These are phyloP conservation scores for Antheraea mylitta DNA, from an alignment of 1,140 invertebrate genomes.

Conservation along the genomic window DNA sequence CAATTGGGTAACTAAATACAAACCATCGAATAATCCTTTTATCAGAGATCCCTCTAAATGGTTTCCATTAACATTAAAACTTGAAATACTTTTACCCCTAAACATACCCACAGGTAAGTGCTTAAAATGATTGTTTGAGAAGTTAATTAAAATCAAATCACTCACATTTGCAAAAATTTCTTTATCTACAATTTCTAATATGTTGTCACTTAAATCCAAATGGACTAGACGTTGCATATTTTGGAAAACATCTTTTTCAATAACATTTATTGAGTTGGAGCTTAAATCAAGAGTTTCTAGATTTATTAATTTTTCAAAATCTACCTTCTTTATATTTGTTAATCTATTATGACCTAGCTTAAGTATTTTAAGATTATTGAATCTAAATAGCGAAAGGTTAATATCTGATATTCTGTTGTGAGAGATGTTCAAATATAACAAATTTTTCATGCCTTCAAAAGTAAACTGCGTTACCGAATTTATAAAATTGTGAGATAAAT, in stretches of 20 bases:
- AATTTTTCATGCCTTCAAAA: conserved; percentile 41
- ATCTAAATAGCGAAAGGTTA: conserved; percentile 41
- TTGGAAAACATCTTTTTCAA: conserved; percentile 37
- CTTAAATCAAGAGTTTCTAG: conserved; percentile 37
- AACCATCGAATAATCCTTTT: conserved; percentile 46
- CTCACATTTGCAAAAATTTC: conserved; percentile 30
- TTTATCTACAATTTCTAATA: conserved; percentile 32
- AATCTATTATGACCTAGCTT: conserved; percentile 43
- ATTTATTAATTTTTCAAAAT: conserved; percentile 35
- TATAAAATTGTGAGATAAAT: conserved; percentile 49
- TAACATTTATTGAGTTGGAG: conserved; percentile 33
- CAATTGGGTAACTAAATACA: conserved; percentile 30
- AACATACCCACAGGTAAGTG: conserved; percentile 40
- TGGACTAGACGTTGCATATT: conserved; percentile 26
- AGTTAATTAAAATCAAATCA: conserved; percentile 32
- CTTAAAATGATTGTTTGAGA: conserved; percentile 40
- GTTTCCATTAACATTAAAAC: conserved; percentile 41
- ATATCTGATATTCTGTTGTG: conserved; percentile 40
- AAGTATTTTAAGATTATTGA: conserved; percentile 32
- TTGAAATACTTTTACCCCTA: conserved; percentile 34
- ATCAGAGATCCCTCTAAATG: conserved; percentile 36
- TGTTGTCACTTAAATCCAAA: conserved; percentile 43
- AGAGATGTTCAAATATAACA: conserved; percentile 34
- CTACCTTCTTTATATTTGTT: conserved; percentile 21
- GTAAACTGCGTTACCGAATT: conserved; percentile 24